Evolutionary conservation across 2,888 invertebrate genomes (phyloP).

Genomic region (Brachypterus glaber): DNA sequence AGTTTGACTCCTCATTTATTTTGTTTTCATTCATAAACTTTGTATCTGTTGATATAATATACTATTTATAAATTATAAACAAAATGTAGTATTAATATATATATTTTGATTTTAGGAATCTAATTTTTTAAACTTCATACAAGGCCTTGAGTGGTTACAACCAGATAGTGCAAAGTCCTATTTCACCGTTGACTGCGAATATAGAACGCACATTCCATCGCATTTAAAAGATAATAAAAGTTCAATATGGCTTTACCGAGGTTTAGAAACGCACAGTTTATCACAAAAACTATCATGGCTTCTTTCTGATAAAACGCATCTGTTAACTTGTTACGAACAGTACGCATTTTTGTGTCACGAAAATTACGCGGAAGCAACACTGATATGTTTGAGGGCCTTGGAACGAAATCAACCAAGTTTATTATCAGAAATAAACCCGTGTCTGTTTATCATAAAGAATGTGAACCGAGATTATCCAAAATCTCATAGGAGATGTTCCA

Average conservation of each 20-base stretch:
- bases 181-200: slow-evolving; percentile 39
- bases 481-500: slow-evolving; percentile 47
- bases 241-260: slow-evolving; percentile 45
- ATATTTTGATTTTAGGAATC: slow-evolving; percentile 39
- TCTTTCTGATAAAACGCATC: slow-evolving; percentile 51
- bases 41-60: too few species aligned
- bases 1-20: too few species aligned
- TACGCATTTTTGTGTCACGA: slow-evolving; percentile 52
- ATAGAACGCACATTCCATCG: slow-evolving; percentile 38
- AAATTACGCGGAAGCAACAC: slow-evolving; percentile 49
- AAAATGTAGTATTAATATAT: too few species aligned
- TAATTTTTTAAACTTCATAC: slow-evolving; percentile 48
- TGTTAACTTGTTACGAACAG: slow-evolving; percentile 48
- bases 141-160: slow-evolving; percentile 52
- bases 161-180: slow-evolving; percentile 47
- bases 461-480: slow-evolving; percentile 36
- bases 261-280: slow-evolving; percentile 48
- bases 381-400: slow-evolving; percentile 54
- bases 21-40: too few species aligned
- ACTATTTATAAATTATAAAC: too few species aligned
- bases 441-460: slow-evolving; percentile 38
- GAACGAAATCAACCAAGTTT: slow-evolving; percentile 53
- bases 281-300: slow-evolving; percentile 53
- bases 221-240: slow-evolving; percentile 44
- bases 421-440: slow-evolving; percentile 52